These are phyloP conservation scores for Leptinotarsa defecta DNA, from an alignment of 1,140 invertebrate genomes.

Conservation along the genomic window DNA sequence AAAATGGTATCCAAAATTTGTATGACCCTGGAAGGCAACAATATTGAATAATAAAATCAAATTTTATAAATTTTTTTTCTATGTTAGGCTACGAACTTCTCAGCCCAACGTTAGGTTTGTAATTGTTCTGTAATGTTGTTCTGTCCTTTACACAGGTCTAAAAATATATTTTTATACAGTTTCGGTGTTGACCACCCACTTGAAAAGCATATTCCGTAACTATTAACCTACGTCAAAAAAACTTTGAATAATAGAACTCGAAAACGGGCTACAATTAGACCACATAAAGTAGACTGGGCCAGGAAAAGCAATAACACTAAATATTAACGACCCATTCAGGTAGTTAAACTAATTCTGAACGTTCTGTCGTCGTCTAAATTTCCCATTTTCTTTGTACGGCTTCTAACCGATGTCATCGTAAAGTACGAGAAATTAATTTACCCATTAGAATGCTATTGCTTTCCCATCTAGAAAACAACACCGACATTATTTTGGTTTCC, in stretches of 20 bases:
- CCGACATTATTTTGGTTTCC: conserved; percentile 18
- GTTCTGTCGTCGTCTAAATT: conserved; percentile 14
- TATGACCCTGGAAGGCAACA: too few species aligned
- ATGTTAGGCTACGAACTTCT: too few species aligned
- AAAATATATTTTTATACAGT: too few species aligned
- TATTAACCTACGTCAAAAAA: neutral
- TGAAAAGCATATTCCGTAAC: neutral
- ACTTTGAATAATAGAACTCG: neutral
- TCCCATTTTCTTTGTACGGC: conserved; percentile 17
- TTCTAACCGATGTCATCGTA: conserved; percentile 21
- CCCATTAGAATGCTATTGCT: conserved; percentile 6
- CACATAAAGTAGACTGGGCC: conserved; percentile 10
- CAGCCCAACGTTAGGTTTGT: too few species aligned
- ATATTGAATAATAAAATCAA: too few species aligned
- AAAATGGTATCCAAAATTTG: too few species aligned
- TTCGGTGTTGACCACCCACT: too few species aligned
- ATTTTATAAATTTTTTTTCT: too few species aligned
- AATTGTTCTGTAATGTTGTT: too few species aligned
- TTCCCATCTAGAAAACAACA: neutral
- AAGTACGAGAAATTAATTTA: conserved; percentile 16
- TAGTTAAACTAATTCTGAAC: conserved; percentile 18
- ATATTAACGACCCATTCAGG: conserved; percentile 21
- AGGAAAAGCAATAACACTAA: conserved; percentile 21
- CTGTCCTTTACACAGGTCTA: too few species aligned
- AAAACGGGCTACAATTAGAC: neutral